Evolutionary conservation across 2,113 vertebrate genomes (phyloP).

Genomic region (Myodes glareolus): DNA sequence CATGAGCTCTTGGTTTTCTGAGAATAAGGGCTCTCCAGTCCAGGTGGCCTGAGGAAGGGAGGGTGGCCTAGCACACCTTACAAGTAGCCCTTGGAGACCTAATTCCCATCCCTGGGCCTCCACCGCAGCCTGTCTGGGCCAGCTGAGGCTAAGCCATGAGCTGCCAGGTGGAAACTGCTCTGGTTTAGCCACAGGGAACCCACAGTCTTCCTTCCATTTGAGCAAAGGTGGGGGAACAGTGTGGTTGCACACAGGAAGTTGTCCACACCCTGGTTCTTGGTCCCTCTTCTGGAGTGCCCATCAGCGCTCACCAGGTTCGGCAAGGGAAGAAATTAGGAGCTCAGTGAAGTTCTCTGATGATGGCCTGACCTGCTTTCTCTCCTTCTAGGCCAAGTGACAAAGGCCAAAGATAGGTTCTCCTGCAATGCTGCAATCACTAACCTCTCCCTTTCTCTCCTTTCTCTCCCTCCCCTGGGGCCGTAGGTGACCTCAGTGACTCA

Average conservation of each 20-base stretch:
- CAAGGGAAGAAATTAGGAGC: not conserved
- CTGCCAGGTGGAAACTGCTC: not conserved
- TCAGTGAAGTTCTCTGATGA: not conserved
- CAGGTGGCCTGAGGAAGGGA: not conserved
- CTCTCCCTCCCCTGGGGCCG: not conserved
- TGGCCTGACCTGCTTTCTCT: not conserved
- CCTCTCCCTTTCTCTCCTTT: not conserved
- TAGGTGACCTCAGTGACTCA: not conserved
- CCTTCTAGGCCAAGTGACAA: not conserved
- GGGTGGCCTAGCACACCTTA: not conserved
- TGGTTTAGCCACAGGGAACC: not conserved
- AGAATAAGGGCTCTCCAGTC: not conserved
- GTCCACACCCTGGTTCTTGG: not conserved
- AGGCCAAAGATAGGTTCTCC: not conserved
- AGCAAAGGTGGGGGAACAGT: not conserved
- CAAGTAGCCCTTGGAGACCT: not conserved
- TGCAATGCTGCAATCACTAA: not conserved
- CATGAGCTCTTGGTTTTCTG: not conserved
- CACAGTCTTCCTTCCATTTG: too few relatives aligned
- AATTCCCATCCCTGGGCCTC: not conserved
- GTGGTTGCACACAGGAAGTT: not conserved
- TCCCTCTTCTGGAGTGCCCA: not conserved
- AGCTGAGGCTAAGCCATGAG: not conserved
- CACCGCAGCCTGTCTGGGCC: too few relatives aligned
- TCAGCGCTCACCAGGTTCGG: not conserved